Conservation (phyloP, 2,113 vertebrate species). For the Saiga tatarica region DNA sequence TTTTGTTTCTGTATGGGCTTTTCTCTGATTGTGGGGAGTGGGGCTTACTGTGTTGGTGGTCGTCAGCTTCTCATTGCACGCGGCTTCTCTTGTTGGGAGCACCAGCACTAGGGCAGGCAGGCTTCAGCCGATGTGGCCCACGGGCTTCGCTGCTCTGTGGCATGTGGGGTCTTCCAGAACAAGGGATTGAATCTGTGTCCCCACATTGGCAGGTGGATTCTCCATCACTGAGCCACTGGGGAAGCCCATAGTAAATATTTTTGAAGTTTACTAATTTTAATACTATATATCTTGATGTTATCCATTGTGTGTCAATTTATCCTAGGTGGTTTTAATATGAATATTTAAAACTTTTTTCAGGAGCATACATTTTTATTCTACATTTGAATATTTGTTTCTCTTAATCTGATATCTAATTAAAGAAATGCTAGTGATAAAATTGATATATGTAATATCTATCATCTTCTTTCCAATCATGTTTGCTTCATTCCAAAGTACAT, state of each 20-base stretch:
- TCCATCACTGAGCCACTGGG: background rate
- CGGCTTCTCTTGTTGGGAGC: background rate
- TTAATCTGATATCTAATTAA: background rate
- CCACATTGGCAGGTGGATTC: background rate
- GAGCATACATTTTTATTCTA: background rate
- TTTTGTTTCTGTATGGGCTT: background rate
- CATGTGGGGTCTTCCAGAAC: background rate
- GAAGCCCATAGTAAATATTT: background rate
- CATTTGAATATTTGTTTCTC: background rate
- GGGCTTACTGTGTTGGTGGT: background rate
- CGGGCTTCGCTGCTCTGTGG: fast-evolving
- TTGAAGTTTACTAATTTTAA: background rate
- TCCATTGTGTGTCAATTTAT: background rate
- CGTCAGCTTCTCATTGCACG: background rate
- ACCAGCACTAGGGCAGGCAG: fast-evolving
- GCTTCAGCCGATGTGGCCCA: background rate
- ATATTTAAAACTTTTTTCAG: background rate
- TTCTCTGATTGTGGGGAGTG: background rate
- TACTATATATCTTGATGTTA: background rate
- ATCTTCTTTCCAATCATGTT: background rate
- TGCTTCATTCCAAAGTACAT: background rate
- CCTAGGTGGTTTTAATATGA: background rate
- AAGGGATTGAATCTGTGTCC: background rate
- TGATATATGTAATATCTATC: background rate
- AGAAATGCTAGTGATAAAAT: background rate